Percentiles rank a stretch among this genome's conserved stretches.
phyloP scores from a whole-genome alignment of 2,888 invertebrate species.

The Agrochola lota region DNA sequence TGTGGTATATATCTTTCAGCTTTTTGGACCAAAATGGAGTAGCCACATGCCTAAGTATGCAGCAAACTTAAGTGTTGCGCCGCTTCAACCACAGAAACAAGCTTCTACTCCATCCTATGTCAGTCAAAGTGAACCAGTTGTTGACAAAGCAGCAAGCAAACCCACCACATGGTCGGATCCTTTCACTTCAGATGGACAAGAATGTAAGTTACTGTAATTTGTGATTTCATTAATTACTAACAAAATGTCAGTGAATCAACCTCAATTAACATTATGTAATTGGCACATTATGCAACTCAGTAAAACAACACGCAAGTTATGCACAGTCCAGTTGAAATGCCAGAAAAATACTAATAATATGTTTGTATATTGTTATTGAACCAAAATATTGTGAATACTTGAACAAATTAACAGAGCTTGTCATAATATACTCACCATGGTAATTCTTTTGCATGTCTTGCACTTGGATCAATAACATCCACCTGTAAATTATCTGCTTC shows the following conservation, averaged over 20 bases:
- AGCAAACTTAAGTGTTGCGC: slow-evolving; percentile 94
- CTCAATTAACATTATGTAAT: slow-evolving; percentile 56
- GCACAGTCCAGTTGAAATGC: slow-evolving; percentile 62
- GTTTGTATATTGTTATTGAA: slow-evolving; percentile 38
- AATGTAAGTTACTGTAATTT: slow-evolving; percentile 82
- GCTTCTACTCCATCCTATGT: slow-evolving; percentile 82
- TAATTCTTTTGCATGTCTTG: slow-evolving; percentile 90
- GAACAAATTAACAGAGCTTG: slow-evolving; percentile 54
- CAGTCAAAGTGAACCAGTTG: slow-evolving; percentile 69
- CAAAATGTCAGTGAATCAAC: slow-evolving; percentile 46
- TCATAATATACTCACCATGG: slow-evolving; percentile 71
- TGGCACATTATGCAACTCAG: slow-evolving; percentile 64
- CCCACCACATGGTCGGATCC: slow-evolving; percentile 83
- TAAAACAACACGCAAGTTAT: slow-evolving; percentile 61
- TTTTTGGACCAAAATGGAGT: slow-evolving; percentile 96
- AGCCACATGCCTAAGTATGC: slow-evolving; percentile 95
- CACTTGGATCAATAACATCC: slow-evolving; percentile 86
- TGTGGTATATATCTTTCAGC: slow-evolving; percentile 85
- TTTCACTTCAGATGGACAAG: slow-evolving; percentile 86
- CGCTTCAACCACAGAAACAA: slow-evolving; percentile 94
- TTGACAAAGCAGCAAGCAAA: slow-evolving; percentile 75
- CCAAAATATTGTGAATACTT: slow-evolving; percentile 50
- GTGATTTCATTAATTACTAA: slow-evolving; percentile 39
- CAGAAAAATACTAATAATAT: slow-evolving; percentile 39
- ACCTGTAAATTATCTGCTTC: slow-evolving; percentile 82